These are phyloP conservation scores for Trachelus tabidus DNA, from an alignment of 2,888 invertebrate genomes.

Conservation along the genomic window DNA sequence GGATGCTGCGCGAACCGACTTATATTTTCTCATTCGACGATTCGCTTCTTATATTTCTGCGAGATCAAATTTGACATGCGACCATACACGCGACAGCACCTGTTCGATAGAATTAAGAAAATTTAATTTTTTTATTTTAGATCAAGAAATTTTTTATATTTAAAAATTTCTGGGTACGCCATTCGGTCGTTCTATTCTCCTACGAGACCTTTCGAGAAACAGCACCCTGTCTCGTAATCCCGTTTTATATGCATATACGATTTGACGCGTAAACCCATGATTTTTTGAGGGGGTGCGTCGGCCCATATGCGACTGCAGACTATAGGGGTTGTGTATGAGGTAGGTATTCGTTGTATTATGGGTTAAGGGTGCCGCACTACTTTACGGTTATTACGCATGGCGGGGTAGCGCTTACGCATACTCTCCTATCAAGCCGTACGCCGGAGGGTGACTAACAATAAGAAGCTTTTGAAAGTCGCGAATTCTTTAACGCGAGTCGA, in stretches of 20 bases:
- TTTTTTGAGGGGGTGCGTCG: slow-evolving; percentile 51
- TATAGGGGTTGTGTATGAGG: background rate
- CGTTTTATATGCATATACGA: slow-evolving; percentile 63
- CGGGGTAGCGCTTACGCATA: background rate
- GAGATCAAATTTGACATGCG: no score
- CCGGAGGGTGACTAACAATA: no score
- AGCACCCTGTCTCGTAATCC: slow-evolving; percentile 41
- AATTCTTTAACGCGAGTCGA: no score
- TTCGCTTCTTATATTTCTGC: background rate
- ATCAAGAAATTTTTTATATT: no score
- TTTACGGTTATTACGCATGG: slow-evolving; percentile 55
- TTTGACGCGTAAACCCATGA: slow-evolving; percentile 62
- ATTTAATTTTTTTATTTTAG: no score
- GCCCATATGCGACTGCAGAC: slow-evolving; percentile 23
- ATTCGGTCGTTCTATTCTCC: no score
- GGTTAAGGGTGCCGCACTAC: slow-evolving; percentile 37
- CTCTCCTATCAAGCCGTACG: no score
- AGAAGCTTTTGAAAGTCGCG: no score
- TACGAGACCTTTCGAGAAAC: no score
- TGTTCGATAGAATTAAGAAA: no score
- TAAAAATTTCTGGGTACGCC: no score
- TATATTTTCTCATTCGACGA: background rate
- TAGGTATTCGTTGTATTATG: background rate
- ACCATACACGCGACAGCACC: no score
- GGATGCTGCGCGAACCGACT: background rate